These are phyloP conservation scores for Xenus cinereus DNA, from an alignment of 2,113 vertebrate genomes.

Conservation along the genomic window DNA sequence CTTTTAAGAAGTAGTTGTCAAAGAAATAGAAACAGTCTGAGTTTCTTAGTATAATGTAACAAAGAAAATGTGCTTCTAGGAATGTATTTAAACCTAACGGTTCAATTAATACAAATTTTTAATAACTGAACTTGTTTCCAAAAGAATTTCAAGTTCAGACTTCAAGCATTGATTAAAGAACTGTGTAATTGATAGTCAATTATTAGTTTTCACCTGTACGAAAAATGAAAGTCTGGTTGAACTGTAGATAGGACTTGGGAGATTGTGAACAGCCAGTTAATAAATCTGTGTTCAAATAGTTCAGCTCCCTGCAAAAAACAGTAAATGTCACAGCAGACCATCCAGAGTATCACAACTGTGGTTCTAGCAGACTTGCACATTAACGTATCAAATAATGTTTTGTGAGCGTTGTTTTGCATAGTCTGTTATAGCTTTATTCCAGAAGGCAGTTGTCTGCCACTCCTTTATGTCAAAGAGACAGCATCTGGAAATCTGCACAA, in stretches of 20 bases:
- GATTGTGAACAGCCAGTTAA: not conserved
- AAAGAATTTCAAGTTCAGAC: not conserved
- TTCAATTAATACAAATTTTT: not conserved
- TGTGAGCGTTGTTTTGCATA: not conserved
- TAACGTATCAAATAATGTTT: rapidly evolving
- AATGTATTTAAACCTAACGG: not conserved
- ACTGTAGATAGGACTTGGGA: not conserved
- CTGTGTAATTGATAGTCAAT: not conserved
- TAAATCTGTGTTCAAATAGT: not conserved
- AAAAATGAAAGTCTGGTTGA: not conserved
- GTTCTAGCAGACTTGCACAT: not conserved
- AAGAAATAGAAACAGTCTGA: not conserved
- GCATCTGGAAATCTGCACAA: not conserved
- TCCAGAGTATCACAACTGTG: not conserved
- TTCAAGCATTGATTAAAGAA: not conserved
- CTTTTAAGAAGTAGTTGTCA: not conserved
- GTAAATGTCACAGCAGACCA: not conserved
- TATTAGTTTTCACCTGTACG: not conserved
- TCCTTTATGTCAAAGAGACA: not conserved
- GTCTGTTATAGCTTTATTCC: not conserved
- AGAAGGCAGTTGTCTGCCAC: not conserved
- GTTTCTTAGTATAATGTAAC: not conserved
- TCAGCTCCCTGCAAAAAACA: not conserved
- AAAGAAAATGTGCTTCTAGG: not conserved
- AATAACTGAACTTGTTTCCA: not conserved